Percentiles rank a stretch among this genome's conserved stretches.
Conservation (phyloP, 2,113 vertebrate genomes). For the Triplophysa rosa region DNA sequence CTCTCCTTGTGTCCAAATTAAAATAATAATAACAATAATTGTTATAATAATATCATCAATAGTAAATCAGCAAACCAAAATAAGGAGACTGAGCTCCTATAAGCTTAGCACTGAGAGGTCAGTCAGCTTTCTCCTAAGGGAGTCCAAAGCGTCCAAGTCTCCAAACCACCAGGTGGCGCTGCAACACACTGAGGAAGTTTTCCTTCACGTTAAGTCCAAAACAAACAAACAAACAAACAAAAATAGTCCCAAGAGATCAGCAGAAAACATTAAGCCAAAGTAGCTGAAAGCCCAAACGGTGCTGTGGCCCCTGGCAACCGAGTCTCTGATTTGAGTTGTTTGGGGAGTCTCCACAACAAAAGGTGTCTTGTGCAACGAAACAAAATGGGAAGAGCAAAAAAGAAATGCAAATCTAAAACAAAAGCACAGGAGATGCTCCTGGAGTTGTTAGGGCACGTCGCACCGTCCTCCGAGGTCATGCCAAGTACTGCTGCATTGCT, state of each 20-base stretch:
- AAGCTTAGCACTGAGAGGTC: slow-evolving; percentile 52
- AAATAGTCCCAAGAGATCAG: slow-evolving; percentile 51
- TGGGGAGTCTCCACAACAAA: slow-evolving; percentile 43
- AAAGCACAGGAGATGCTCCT: slow-evolving; percentile 52
- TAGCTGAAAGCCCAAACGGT: slow-evolving; percentile 20
- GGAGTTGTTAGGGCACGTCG: slow-evolving; percentile 67
- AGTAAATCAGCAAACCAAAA: slow-evolving; percentile 64
- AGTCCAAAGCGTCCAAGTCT: slow-evolving; percentile 60
- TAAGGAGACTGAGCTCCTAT: slow-evolving; percentile 58
- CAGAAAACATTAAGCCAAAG: slow-evolving; percentile 33
- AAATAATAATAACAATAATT: slow-evolving; percentile 65
- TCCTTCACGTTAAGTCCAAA: slow-evolving; percentile 57
- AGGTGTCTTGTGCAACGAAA: slow-evolving; percentile 75
- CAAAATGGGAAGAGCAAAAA: slow-evolving; percentile 52
- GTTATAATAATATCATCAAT: slow-evolving; percentile 59
- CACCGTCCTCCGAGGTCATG: slow-evolving; percentile 81
- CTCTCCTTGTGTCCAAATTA: slow-evolving; percentile 59
- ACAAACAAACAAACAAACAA: slow-evolving; percentile 7
- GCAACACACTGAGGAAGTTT: slow-evolving; percentile 55
- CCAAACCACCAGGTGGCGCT: slow-evolving; percentile 53
- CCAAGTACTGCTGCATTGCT: slow-evolving; percentile 97
- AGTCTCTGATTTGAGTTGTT: slow-evolving; percentile 36
- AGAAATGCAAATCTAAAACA: slow-evolving; percentile 34
- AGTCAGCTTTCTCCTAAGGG: slow-evolving; percentile 47
- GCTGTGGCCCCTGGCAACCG: slow-evolving; percentile 35